Evolutionary conservation across 2,888 invertebrate species (phyloP), one percentile per base, ranked within the genome.

Genomic region (Diarsia dahlii): DNA sequence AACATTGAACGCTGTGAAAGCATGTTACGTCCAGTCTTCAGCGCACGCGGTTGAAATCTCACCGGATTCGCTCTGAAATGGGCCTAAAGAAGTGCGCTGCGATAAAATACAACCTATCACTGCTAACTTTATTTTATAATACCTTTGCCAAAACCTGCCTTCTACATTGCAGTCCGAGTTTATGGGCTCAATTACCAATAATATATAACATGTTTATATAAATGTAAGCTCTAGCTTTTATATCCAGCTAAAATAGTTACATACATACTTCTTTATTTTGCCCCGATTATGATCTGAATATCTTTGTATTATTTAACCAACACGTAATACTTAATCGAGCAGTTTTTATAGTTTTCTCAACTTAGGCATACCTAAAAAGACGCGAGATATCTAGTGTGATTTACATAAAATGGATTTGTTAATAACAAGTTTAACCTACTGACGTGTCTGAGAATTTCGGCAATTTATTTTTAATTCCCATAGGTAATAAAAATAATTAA

Each of bases 381-480:
- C 54, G 3, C 15, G 45, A 2, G 4, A 18, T 20, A 46, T 52
- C 46, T 50, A 34, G 9, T 6, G n/a, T 28, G 0, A 23, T 56
- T 75, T 76, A 56, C 39, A 48, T 65, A 58, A 65, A 48, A 28
- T 23, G 20, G 34, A 65, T 76, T 58, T 39, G 13, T 60, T 76
- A 65, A 56, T 48, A n/a, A 45, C 48, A 1, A 64, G 13, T 63
- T 20, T 63, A 63, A 46, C 52, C 46, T 39, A 62, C 34, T 23
- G 18, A 58, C 39, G 12, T 71, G 20, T 45, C 28, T 73, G 39
- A 64, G 48, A 50, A 54, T 34, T 39, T 28, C 20, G 34, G 48
- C 3, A 9, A 64, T 72, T 52, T 23, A 34, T n/a, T 15, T 54
- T 28, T 28, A 45, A 39, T 39, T 50, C 13, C 45, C 2, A 5